These are phyloP conservation scores for Aurelia sp. DNA, from an alignment of 30 jellyfish, hydroid and myxozoan species.

Conservation along the genomic window DNA sequence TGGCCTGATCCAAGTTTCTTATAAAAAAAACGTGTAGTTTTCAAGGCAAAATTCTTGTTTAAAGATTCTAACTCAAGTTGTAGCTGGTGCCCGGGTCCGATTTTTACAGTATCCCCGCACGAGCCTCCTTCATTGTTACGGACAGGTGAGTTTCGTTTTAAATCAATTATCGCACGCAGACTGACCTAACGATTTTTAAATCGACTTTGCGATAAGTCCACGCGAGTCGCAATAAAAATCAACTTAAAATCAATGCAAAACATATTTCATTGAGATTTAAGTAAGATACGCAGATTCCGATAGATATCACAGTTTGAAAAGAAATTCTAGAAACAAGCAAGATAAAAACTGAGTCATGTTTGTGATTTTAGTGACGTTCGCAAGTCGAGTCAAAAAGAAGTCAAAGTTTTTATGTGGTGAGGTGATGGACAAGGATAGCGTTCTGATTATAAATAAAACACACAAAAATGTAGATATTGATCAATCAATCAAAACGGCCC, in stretches of 20 bases:
- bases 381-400: too few relatives aligned
- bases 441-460: too few relatives aligned
- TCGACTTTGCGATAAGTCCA: slow-evolving; percentile 62
- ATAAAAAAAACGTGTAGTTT: too few relatives aligned
- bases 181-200: slow-evolving; percentile 75
- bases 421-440: too few relatives aligned
- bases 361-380: neutral
- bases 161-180: slow-evolving; percentile 58
- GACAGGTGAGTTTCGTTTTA: slow-evolving; percentile 46
- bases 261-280: slow-evolving; percentile 12
- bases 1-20: too few relatives aligned
- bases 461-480: too few relatives aligned
- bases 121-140: slow-evolving; percentile 26
- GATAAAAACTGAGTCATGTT: neutral
- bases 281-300: slow-evolving; percentile 58
- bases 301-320: slow-evolving; percentile 33
- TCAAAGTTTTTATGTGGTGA: too few relatives aligned
- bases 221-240: slow-evolving; percentile 59
- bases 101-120: too few relatives aligned
- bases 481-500: too few relatives aligned
- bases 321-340: neutral
- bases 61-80: too few relatives aligned
- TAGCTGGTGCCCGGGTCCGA: too few relatives aligned
- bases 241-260: slow-evolving; percentile 55
- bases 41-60: too few relatives aligned